Evolutionary conservation across 2,888 invertebrate genomes (phyloP).

Genomic region (Eupithecia subumbrata): DNA sequence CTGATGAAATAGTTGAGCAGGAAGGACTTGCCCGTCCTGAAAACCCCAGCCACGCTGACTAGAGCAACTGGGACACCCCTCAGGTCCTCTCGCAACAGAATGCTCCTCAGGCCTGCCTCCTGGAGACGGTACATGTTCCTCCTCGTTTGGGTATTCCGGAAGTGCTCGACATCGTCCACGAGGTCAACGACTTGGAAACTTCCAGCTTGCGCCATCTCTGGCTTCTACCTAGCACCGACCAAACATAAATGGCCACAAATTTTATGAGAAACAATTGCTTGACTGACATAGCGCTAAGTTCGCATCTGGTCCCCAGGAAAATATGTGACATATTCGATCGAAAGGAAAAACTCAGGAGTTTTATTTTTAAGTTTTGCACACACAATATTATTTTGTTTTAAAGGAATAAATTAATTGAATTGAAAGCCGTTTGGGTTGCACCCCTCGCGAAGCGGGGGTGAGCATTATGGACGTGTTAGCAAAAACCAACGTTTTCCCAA

Average conservation of each 20-base stretch:
- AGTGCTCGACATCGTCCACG: slow-evolving; percentile 13
- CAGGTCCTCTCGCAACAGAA: slow-evolving; percentile 36
- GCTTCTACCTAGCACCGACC: neutral
- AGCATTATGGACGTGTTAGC: too few species aligned
- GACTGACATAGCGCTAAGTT: neutral
- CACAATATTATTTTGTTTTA: too few species aligned
- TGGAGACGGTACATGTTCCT: slow-evolving; percentile 32
- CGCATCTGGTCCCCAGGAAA: too few species aligned
- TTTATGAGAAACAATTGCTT: neutral
- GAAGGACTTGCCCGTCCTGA: slow-evolving; percentile 52
- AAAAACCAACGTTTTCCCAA: too few species aligned
- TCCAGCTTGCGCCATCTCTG: slow-evolving; percentile 9
- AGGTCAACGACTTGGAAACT: slow-evolving; percentile 28
- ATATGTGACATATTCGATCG: too few species aligned
- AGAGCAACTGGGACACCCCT: slow-evolving; percentile 47
- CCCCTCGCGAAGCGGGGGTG: too few species aligned
- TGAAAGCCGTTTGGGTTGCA: too few species aligned
- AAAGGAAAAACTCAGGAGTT: too few species aligned
- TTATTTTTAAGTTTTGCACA: too few species aligned
- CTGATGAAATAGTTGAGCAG: slow-evolving; percentile 50
- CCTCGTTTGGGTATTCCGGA: neutral
- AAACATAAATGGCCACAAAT: too few species aligned
- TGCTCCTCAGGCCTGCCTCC: slow-evolving; percentile 27
- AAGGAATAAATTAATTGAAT: too few species aligned
- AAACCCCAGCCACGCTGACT: slow-evolving; percentile 51